Evolutionary conservation across 2,113 vertebrate species (phyloP).

Genomic region (Neomonachus schauinslandi): DNA sequence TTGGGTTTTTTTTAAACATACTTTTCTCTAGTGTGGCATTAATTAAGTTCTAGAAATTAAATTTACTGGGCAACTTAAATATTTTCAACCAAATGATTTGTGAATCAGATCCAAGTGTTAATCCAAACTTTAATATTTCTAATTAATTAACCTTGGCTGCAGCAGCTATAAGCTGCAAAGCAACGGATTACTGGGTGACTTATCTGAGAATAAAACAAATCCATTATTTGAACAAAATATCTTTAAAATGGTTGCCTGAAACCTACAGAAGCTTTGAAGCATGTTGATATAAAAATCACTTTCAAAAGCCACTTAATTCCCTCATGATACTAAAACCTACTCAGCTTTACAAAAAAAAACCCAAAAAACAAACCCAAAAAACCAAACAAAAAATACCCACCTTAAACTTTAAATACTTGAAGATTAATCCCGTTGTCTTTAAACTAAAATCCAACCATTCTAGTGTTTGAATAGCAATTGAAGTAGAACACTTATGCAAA

Average conservation of each 20-base stretch:
- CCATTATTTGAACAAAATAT: slow-evolving; percentile 78
- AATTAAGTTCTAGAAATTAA: slow-evolving; percentile 75
- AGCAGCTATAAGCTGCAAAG: slow-evolving; percentile 79
- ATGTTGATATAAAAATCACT: slow-evolving; percentile 75
- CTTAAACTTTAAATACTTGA: too few species aligned
- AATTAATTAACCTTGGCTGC: slow-evolving; percentile 87
- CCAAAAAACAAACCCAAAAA: too few species aligned
- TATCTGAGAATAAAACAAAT: slow-evolving; percentile 84
- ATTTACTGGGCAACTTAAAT: slow-evolving; percentile 68
- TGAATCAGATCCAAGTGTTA: slow-evolving; percentile 84
- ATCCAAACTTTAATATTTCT: slow-evolving; percentile 86
- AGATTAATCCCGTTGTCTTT: too few species aligned
- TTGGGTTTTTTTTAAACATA: not conserved
- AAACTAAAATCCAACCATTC: too few species aligned
- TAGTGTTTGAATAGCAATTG: too few species aligned
- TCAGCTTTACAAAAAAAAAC: slow-evolving; percentile 43
- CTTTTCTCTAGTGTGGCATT: slow-evolving; percentile 31
- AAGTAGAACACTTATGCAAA: too few species aligned
- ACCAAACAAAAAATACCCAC: too few species aligned
- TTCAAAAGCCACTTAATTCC: slow-evolving; percentile 78
- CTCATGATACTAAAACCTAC: slow-evolving; percentile 62
- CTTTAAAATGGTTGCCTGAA: slow-evolving; percentile 77
- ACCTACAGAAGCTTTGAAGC: slow-evolving; percentile 77
- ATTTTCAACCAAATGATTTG: slow-evolving; percentile 81
- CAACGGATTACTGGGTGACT: slow-evolving; percentile 79